Conservation (phyloP, 2,113 vertebrate species). For the Etia nguti region DNA sequence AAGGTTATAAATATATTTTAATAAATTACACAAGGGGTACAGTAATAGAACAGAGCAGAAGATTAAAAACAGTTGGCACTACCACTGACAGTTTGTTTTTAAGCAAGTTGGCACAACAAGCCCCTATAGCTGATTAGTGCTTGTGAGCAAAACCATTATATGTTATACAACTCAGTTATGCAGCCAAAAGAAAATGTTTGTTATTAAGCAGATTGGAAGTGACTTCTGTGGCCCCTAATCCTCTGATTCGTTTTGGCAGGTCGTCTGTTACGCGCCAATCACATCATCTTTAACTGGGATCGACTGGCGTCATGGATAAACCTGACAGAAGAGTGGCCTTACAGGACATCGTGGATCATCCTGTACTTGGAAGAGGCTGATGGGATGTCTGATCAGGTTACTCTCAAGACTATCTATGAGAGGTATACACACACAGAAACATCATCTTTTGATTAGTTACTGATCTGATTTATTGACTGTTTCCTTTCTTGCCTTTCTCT, state of each 20-base stretch:
- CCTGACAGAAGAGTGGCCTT: slow-evolving; percentile 97
- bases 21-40: not conserved
- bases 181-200: not conserved
- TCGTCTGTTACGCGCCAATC: slow-evolving; percentile 91
- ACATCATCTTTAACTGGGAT: slow-evolving; percentile 96
- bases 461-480: not conserved
- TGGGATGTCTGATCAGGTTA: slow-evolving; percentile 84
- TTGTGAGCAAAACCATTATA: not conserved
- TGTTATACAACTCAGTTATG: not conserved
- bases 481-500: not conserved
- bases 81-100: not conserved
- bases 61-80: not conserved
- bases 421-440: slow-evolving; percentile 70
- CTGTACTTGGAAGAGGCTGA: slow-evolving; percentile 93
- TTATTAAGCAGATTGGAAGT: not conserved
- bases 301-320: slow-evolving; percentile 98
- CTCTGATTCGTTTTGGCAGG: slow-evolving; percentile 63
- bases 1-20: not conserved
- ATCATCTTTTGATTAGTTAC: not conserved
- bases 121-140: not conserved
- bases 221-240: not conserved
- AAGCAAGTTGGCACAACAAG: not conserved
- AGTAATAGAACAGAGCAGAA: not conserved
- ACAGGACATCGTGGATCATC: slow-evolving; percentile 96
- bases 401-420: slow-evolving; percentile 92